Base-by-base conservation (phyloP, 2,888 invertebrate species). In the Aleiodes testaceus region DNA sequence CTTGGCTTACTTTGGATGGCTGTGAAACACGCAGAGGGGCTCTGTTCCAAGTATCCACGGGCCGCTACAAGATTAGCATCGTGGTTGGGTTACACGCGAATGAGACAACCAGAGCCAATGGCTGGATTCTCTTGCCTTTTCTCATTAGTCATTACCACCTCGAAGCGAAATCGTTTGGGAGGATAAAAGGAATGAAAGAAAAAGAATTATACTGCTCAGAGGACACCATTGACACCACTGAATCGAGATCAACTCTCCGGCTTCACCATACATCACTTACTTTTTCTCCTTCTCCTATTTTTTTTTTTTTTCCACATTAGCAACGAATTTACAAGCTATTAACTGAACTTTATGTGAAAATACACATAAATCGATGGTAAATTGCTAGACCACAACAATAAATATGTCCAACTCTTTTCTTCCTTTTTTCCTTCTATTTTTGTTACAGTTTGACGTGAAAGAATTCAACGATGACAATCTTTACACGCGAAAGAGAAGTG, bases 41-140 rank as follows among this genome's bases (percentile, higher is more conserved):
- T 65, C 78, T 77, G 78, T 80, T 78, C 81, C 81, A 74, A 79
- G 81, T 81, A 82, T 81, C 80, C 81, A 76, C 76, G 79, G 78
- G 77, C 80, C 79, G 78, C 79, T 80, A 77, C 80, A 81, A 85
- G 84, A 84, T 85, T 84, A 84, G 79, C 83, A 83, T 82, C 85
- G 81, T 74, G 74, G 81, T 78, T 82, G 76, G 79, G 82, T 83
- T 81, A 82, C 85, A 84, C 81, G 84, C 81, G 80, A 81, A 79
- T 77, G 76, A 77, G 78, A 81, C 77, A 69, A 78, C 78, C 69
- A 73, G 69, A 75, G 72, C 73, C 76, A 77, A 78, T 79, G 71
- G 79, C 78, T 78, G 77, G 77, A 77, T 72, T 74, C 77, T 68
- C 72, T 70, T 75, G 68, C 76, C 69, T 68, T 76, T 72, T 73